Base-by-base conservation (phyloP, 2,888 invertebrate genomes). In the Caenorhabditis auriculariae region DNA sequence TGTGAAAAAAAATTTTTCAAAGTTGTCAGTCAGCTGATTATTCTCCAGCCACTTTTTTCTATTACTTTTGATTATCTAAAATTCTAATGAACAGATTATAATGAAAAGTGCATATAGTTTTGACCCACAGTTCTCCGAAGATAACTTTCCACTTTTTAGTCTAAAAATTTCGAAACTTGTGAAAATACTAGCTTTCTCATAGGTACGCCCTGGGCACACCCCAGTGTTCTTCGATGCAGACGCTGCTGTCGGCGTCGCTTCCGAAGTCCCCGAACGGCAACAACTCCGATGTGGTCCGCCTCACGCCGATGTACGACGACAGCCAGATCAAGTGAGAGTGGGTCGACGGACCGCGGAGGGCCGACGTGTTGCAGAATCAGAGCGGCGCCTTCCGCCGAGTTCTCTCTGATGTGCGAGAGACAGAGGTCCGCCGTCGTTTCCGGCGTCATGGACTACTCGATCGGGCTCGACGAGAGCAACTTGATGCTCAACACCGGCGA, bases 351-450 rank as follows among this genome's bases (percentile, higher is more conserved):
- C 19, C 19, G 3, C 3, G 4, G n/a, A 35, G 12, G 7, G 17
- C 24, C 2, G 4, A 21, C 35, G 15, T 37, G 7, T 3, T 28
- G 4, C 41, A 41, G 9, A 38, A 63, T 62, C 41, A 32, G 58
- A n/a, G 28, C 53, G 17, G 23, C 53, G n/a, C 66, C 63, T 21
- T 65, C 58, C 4, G 58, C 55, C 19, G 70, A 70, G 17, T 67
- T 66, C 37, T 53, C 70, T 2, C n/a, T 70, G 49, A 28, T 62
- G 43, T 65, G 67, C 29, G 70, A 70, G 38, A 44, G 70, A 9
- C 70, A 70, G 38, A 24, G 70, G 17, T 15, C 54, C 4, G 46
- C 54, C 17, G 59, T 61, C 3, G 60, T 60, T 7, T 49, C 48
- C n/a, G 70, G 70, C 35, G 45, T 70, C 15, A 51, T 49, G 6